phyloP scores from a whole-genome alignment of 2,113 vertebrate genomes.

The Silurus asotus region DNA sequence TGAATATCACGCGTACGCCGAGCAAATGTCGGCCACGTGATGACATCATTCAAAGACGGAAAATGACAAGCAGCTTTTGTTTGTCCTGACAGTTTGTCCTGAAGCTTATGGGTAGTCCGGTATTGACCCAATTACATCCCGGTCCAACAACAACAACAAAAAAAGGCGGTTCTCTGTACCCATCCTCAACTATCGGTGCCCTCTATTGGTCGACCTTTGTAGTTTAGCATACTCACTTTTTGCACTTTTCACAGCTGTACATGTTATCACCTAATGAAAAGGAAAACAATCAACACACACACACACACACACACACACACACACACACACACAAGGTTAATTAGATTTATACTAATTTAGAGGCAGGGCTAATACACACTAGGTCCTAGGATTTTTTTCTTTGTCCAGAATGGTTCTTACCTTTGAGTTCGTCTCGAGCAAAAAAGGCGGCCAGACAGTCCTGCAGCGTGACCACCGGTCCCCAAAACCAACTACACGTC shows the following conservation, averaged over 20 bases:
- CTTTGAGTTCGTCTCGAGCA: conserved; percentile 96
- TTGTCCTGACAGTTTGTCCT: no score
- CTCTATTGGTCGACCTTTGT: no score
- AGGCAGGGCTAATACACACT: not conserved
- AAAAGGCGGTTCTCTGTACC: no score
- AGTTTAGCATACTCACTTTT: conserved; percentile 84
- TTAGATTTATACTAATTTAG: not conserved
- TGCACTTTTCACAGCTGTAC: conserved; percentile 99
- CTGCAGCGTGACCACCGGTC: conserved; percentile 95
- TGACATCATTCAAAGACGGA: no score
- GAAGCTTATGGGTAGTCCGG: no score
- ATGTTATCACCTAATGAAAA: conserved; percentile 90
- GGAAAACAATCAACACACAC: conserved; percentile 27
- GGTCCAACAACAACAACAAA: no score
- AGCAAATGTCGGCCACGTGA: no score
- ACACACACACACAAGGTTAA: not conserved
- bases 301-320: not conserved
- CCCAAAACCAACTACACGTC: conserved; percentile 96
- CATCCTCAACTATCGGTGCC: no score
- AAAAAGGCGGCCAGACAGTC: conserved; percentile 99
- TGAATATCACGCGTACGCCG: no score
- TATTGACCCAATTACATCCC: no score
- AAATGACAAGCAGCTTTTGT: no score
- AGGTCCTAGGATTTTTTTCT: no score
- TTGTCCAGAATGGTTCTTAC: conserved; percentile 67